phyloP scores from a whole-genome alignment of 2,113 vertebrate species.

The Pluvialis apricaria region DNA sequence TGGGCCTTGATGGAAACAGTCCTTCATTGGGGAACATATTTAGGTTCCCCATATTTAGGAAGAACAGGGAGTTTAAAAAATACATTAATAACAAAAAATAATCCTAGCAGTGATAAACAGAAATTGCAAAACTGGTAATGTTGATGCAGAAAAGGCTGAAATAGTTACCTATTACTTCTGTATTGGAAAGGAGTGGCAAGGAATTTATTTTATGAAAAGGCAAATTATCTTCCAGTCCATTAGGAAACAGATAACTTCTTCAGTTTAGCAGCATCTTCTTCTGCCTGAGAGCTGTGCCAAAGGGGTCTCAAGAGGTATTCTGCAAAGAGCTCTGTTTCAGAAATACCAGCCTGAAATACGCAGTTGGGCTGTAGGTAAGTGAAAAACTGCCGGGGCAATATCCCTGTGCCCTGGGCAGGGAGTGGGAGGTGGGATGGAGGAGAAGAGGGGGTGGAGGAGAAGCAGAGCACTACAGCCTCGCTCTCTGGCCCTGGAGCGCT shows the following conservation, averaged over 20 bases:
- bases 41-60: background rate
- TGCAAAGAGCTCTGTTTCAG: background rate
- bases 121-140: background rate
- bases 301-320: background rate
- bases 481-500: background rate
- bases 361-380: fast-evolving
- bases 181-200: background rate
- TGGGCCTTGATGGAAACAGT: background rate
- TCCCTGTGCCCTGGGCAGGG: background rate
- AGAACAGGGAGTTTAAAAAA: background rate
- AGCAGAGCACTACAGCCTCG: background rate
- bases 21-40: background rate
- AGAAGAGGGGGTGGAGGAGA: background rate
- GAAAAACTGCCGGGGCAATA: fast-evolving
- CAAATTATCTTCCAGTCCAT: background rate
- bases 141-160: background rate
- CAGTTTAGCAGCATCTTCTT: background rate
- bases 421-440: background rate
- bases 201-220: background rate
- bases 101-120: background rate
- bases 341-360: fast-evolving
- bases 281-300: background rate
- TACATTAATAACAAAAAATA: background rate
- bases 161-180: background rate
- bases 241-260: background rate